Conservation (phyloP, 1,140 invertebrate species). For the Apolygus lucorum region DNA sequence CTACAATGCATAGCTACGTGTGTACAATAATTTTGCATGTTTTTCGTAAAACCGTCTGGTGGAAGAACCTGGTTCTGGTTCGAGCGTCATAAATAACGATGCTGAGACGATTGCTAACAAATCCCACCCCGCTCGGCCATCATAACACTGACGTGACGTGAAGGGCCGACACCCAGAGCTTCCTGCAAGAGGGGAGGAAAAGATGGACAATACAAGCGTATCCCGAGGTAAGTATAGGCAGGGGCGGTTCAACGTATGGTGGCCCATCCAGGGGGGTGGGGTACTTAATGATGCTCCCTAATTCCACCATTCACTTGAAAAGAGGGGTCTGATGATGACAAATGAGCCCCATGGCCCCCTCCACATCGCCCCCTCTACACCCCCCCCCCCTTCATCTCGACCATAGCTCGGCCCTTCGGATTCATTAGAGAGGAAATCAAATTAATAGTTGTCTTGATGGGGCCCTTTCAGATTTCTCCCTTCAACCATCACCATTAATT, state of each 20-base stretch:
- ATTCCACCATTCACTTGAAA: background rate
- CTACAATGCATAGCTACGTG: too few relatives aligned
- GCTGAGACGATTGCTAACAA: background rate
- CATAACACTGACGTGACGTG: background rate
- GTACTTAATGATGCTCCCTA: conserved; percentile 4
- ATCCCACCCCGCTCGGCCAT: background rate
- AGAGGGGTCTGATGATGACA: conserved; percentile 9
- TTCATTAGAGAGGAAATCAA: conserved; percentile 8
- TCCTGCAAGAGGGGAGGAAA: background rate
- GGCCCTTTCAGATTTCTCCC: background rate
- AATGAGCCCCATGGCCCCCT: too few relatives aligned
- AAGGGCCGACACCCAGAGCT: background rate
- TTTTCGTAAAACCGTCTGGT: too few relatives aligned
- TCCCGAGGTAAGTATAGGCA: background rate
- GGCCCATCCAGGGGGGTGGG: too few relatives aligned
- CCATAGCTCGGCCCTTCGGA: background rate
- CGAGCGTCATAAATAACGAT: conserved; percentile 7
- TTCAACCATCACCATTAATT: background rate
- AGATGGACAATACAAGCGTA: background rate
- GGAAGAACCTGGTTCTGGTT: too few relatives aligned
- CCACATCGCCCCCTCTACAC: too few relatives aligned
- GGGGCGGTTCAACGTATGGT: background rate
- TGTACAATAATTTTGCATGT: too few relatives aligned
- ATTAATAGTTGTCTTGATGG: conserved; percentile 16
- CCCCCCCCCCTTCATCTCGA: background rate